Conservation (phyloP, 2,888 invertebrate species). For the Pasiphila rectangulata region DNA sequence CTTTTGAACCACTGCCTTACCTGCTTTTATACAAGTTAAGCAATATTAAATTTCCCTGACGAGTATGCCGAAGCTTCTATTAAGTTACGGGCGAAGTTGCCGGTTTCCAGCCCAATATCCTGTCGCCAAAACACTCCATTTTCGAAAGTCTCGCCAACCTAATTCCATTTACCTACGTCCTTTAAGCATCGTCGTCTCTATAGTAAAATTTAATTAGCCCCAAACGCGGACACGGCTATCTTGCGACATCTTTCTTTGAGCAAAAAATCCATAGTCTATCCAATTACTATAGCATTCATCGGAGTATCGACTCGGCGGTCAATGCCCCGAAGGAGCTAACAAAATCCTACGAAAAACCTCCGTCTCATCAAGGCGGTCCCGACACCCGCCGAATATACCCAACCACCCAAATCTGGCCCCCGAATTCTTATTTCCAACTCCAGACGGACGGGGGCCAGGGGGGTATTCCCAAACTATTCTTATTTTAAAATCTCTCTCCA, state of each 20-base stretch:
- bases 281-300: conserved; percentile 74
- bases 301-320: conserved; percentile 74
- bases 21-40: conserved; percentile 2
- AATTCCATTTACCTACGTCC: conserved; percentile 30
- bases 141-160: conserved; percentile 20
- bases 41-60: conserved; percentile 13
- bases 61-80: conserved; percentile 12
- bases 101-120: conserved; percentile 20
- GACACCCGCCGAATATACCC: conserved; percentile 69
- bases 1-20: no score
- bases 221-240: conserved; percentile 31
- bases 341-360: conserved; percentile 78
- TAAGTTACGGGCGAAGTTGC: conserved; percentile 8
- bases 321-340: conserved; percentile 69
- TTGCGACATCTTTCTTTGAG: conserved; percentile 17
- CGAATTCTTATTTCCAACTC: conserved; percentile 80
- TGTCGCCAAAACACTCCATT: conserved; percentile 9
- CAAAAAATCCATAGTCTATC: conserved; percentile 36
- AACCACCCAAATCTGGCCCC: conserved; percentile 72
- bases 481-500: conserved; percentile 80
- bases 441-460: conserved; percentile 61
- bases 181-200: conserved; percentile 32
- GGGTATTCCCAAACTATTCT: conserved; percentile 79
- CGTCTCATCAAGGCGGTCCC: conserved; percentile 76
- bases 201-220: conserved; percentile 48